Conservation (phyloP, 2,797 vertebrate species). For the Intellagama lesueurii region DNA sequence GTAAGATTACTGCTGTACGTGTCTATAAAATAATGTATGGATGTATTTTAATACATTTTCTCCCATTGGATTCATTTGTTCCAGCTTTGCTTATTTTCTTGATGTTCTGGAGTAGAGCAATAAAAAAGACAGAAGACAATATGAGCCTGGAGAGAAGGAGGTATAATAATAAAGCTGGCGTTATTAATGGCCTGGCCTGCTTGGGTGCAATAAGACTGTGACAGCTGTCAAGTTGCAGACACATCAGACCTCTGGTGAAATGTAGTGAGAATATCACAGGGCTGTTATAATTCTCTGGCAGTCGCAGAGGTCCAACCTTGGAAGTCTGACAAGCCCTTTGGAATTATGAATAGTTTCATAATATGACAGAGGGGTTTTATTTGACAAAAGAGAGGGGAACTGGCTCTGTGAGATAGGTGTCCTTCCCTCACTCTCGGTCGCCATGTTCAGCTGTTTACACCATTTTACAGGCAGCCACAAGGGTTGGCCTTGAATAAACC, state of each 20-base stretch:
- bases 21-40: constrained; percentile 40
- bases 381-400: constrained; percentile 34
- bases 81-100: constrained; percentile 38
- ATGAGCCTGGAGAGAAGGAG: constrained; percentile 13
- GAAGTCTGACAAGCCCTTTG: constrained; percentile 58
- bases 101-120: constrained; percentile 48
- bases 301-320: constrained; percentile 49
- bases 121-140: constrained; percentile 48
- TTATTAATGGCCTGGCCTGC: constrained; percentile 60
- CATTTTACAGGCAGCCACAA: neutral
- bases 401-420: neutral
- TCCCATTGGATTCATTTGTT: constrained; percentile 38
- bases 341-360: constrained; percentile 44
- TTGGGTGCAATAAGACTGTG: constrained; percentile 52
- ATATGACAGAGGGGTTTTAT: constrained; percentile 49
- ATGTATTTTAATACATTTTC: neutral
- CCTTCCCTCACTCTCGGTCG: constrained; percentile 37
- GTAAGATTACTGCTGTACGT: constrained; percentile 13
- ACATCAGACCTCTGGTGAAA: constrained; percentile 40
- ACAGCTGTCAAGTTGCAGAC: constrained; percentile 60
- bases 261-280: constrained; percentile 40
- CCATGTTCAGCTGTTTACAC: neutral
- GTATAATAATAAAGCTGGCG: constrained; percentile 50
- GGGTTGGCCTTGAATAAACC: neutral
- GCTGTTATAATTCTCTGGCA: constrained; percentile 43